Base-by-base conservation (phyloP, 2,113 vertebrate species). In the Pygathrix nemaeus region DNA sequence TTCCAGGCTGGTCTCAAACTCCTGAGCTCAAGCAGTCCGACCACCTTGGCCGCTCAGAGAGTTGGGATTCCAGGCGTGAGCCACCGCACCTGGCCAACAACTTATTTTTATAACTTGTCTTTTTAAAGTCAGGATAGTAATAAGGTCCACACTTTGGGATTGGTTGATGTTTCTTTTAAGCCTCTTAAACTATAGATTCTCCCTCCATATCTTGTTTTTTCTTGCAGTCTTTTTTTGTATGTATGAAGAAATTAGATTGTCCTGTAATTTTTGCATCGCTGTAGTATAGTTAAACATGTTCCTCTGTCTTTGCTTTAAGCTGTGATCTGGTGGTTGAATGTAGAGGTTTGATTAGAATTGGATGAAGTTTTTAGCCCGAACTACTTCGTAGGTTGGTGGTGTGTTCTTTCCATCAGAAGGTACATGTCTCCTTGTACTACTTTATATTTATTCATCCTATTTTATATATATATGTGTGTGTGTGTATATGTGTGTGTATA, bases 401-500 rank as follows among this genome's bases (percentile, higher is more conserved):
- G 10, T 59, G 14, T 6, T 23, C 27, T 84, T 64, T 38, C 48
- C 13, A 32, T 55, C 21, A 11, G 32, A 91, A 83, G 50, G n/a
- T 30, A 16, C 38, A 16, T 30, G 55, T 80, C 8, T 76, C 64
- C 38, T 70, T 76, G 6, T 75, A 45, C 59, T 93, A 4, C 40
- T 93, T 94, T 79, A 16, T 76, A 45, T 59, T 75, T 94, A 88
- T 72, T 38, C 18, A 61, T 72, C 30, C 38, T 35, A 25, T 94
- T 66, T 30, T 92, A 73, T 94, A 64, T 64, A 12, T 61, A 12
- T 61, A 11, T 64, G 11, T 64, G 21, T 59, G 9, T 25, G 9
- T 61, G 3, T 61, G 38, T 40, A 10, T 27, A 0, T 61, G 1
- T 61, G 3, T 61, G 3, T 25, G 0, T 27, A 1, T 61, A 0